Conservation (phyloP, 1,140 invertebrate species). For the Chlorops oryzae region DNA sequence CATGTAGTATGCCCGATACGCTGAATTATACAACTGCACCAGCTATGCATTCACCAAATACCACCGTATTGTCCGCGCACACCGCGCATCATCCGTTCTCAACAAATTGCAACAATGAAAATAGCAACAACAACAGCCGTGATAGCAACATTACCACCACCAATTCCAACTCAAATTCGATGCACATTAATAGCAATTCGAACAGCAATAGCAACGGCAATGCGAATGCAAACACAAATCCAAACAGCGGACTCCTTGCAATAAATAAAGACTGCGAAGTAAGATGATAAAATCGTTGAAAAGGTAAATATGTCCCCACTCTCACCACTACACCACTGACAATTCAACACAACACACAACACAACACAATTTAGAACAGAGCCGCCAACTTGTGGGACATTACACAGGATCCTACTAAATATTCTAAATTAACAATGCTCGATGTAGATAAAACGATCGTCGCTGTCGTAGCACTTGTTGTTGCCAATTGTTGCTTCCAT, state of each 20-base stretch:
- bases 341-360: too few relatives aligned
- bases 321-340: too few relatives aligned
- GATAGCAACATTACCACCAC: constrained; percentile 30
- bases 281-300: constrained; percentile 86
- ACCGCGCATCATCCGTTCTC: neutral
- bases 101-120: constrained; percentile 32
- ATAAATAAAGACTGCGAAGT: constrained; percentile 76
- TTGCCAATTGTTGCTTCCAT: too few relatives aligned
- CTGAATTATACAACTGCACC: constrained; percentile 2
- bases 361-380: too few relatives aligned
- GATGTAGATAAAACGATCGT: too few relatives aligned
- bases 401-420: too few relatives aligned
- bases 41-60: constrained; percentile 2
- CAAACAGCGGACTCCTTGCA: constrained; percentile 50
- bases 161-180: constrained; percentile 21
- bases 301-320: too few relatives aligned
- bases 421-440: too few relatives aligned
- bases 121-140: constrained; percentile 35
- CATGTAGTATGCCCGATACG: constrained; percentile 31
- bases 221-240: constrained; percentile 17
- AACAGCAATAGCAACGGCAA: constrained; percentile 21
- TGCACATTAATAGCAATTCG: constrained; percentile 12
- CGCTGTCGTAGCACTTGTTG: too few relatives aligned
- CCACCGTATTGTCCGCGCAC: neutral
- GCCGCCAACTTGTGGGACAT: too few relatives aligned